Evolutionary conservation across 1,140 invertebrate genomes (phyloP), one percentile per base, ranked within the genome.

Genomic region (Periplaneta americana): DNA sequence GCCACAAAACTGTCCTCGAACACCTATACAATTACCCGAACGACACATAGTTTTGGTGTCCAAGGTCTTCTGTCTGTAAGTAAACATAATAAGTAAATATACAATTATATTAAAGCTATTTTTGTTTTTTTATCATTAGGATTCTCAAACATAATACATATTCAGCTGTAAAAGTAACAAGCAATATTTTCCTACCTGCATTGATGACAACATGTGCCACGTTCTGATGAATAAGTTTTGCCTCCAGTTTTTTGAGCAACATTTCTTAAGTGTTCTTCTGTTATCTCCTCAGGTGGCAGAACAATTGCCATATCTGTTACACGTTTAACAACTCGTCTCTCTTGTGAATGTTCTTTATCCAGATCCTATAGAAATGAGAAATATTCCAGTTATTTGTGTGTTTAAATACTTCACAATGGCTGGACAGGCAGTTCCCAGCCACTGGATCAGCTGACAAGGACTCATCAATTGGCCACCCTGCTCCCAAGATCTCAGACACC

Each of bases 41-140:
- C 89, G 84, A 34, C 90, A 90, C 34, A 87, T 85, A 6, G 89
- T 89, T 83, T 90, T 90, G 13, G 87, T 89, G 82, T 90, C 90
- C 31, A 85, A 80, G 1, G 90, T 90, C 84, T 90, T 90, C 78
- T 90, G 89, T 35, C 89, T 84, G 57, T 34, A 83, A 75, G 37
- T 36, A 39, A 48, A 82, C 48, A 81, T 82, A 75, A n/a, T 37
- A 74, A 80, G 18, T 48, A 31, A 66, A 3, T 22, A 81, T 48
- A 81, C 33, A 80, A 34, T 81, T 10, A 36, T 22, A 17, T 77
- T 80, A n/a, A n/a, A n/a, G n/a, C 22, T 22, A 33, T 78, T 28
- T 22, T 66, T 66, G 28, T 8, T 28, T n/a, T 66, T 66, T 66
- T 22, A 48, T 18, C 22, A 48, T 15, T 48, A 3, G 6, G 5